These are phyloP conservation scores for Tragelaphus imberbis DNA, from an alignment of 2,113 vertebrate genomes.

Conservation along the genomic window DNA sequence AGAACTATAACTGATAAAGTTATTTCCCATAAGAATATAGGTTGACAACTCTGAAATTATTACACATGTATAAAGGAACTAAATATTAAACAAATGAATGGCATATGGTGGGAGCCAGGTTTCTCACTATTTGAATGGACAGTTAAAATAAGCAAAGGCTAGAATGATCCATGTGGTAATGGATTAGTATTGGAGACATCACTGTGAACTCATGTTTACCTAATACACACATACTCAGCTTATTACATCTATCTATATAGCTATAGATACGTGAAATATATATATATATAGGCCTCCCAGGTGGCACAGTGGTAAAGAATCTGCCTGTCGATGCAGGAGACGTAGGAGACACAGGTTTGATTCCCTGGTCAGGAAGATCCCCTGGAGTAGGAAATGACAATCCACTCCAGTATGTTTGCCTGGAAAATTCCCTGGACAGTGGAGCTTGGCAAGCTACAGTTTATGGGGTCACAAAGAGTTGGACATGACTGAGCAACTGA, in stretches of 20 bases:
- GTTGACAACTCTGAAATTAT: not conserved
- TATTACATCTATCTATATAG: not conserved
- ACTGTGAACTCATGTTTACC: not conserved
- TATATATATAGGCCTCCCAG: not conserved
- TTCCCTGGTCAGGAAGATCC: not conserved
- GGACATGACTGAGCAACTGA: not conserved
- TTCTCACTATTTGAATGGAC: not conserved
- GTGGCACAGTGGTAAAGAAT: not conserved
- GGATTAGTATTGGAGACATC: not conserved
- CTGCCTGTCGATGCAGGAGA: not conserved
- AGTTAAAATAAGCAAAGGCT: not conserved
- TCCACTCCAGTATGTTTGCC: not conserved
- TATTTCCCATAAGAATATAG: not conserved
- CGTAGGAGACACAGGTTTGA: not conserved
- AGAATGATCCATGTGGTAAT: not conserved
- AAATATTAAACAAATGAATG: not conserved
- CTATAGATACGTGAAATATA: not conserved
- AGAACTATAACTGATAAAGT: not conserved
- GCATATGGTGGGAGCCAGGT: not conserved
- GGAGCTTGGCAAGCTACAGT: not conserved
- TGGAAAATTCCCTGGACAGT: not conserved
- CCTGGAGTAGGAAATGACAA: not conserved
- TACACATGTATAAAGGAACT: not conserved
- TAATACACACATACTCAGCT: not conserved
- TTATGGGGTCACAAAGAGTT: not conserved